Conservation (phyloP, 2,888 invertebrate species). For the Idaea aversata region DNA sequence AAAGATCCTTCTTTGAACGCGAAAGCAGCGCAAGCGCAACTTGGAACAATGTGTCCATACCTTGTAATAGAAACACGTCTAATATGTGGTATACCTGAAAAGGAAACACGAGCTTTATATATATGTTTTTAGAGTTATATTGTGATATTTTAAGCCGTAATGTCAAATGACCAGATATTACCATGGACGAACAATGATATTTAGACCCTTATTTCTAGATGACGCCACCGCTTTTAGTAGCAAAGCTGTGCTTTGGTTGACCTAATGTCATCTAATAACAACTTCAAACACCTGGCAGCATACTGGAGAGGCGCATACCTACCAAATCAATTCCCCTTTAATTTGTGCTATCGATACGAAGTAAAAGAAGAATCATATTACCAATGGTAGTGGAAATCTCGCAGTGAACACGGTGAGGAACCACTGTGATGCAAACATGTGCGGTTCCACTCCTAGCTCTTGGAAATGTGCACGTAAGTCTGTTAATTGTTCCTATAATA, state of each 20-base stretch:
- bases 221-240: too few relatives aligned
- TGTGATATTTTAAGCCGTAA: too few relatives aligned
- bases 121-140: background rate
- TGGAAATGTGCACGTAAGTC: slow-evolving; percentile 91
- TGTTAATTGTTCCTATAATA: slow-evolving; percentile 88
- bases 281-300: too few relatives aligned
- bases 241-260: too few relatives aligned
- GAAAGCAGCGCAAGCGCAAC: slow-evolving; percentile 96
- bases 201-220: too few relatives aligned
- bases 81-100: slow-evolving; percentile 94
- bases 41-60: slow-evolving; percentile 97
- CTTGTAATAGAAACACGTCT: slow-evolving; percentile 97
- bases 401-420: slow-evolving; percentile 99
- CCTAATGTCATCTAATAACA: too few relatives aligned
- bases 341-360: too few relatives aligned
- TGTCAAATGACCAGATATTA: too few relatives aligned
- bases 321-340: too few relatives aligned
- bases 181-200: too few relatives aligned
- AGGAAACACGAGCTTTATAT: background rate
- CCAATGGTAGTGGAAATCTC: slow-evolving; percentile 96
- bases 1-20: slow-evolving; percentile 93
- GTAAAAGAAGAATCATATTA: too few relatives aligned
- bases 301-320: too few relatives aligned
- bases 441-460: slow-evolving; percentile 93
- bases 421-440: slow-evolving; percentile 99